Base-by-base conservation (phyloP, 2,797 vertebrate genomes). In the Pangasius sanitwongsei region DNA sequence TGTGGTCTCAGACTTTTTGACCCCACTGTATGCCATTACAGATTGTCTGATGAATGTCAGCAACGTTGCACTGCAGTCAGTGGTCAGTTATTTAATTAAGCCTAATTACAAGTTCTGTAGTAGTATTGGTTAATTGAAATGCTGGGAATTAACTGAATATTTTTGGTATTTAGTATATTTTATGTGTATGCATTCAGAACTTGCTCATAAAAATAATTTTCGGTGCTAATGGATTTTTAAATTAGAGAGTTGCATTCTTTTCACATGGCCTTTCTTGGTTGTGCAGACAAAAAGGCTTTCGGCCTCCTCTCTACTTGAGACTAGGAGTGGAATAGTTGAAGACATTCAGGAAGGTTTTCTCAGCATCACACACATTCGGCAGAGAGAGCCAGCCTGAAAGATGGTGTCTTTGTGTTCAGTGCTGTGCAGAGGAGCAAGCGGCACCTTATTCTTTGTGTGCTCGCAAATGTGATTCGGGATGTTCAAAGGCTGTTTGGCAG, bases 181-280 rank as follows among this genome's bases (percentile, higher is more conserved):
- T 48, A 48, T 44, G 41, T 44, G 28, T 44, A 15, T 84, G 48
- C 55, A 18, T 55, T 81, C 23, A 0, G 41, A 41, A 55, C 63
- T 59, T 81, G n/a, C 82, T 53, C 61, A 50, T 59, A 48, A 69
- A 28, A 23, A 85, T 67, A 28, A 25, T 34, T 78, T 69, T 31
- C 16, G 37, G 70, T n/a, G 34, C 57, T 75, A 83, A 86, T 83
- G 69, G 41, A 57, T 86, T 88, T 88, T 85, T 77, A 89, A 87
- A 70, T 83, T 75, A 25, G 75, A 87, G 2, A 55, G 16, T 11
- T 87, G 16, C 61, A 28, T 80, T 87, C n/a, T 87, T 88, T 82
- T 59, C 50, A 41, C 59, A 85, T 28, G 65, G 69, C 72, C 88
- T 83, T 63, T 63, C 48, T 31, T 67, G 31, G 44, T 57, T 81